Evolutionary conservation across 2,888 invertebrate genomes (phyloP), one percentile per base, ranked within the genome.

Genomic region (Andrena bicolor): DNA sequence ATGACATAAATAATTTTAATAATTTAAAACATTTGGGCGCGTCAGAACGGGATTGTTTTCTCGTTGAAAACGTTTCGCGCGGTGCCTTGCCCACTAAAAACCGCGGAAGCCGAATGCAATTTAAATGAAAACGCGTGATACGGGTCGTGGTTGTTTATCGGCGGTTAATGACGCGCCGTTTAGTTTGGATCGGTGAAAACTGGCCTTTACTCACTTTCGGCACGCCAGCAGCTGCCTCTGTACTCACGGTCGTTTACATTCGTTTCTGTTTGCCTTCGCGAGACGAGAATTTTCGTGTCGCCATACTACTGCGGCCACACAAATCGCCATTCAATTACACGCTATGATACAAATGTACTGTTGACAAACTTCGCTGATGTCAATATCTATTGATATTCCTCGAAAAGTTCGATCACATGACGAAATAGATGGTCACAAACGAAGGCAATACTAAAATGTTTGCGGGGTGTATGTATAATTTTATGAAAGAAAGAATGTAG

Each of bases 201-300:
- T 66, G 49, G 56, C 68, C 69, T 75, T 86, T 77, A 71, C 65
- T 80, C 72, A 81, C 81, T 86, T 81, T 81, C 77, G 77, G 76
- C 73, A 7, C n/a, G 63, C 71, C 68, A 61, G 65, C 65, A 53
- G 30, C 56, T 68, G 61, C 51, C 69, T 63, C 30, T 66, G 49
- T 35, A 58, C 66, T 64, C 75, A 20, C 41, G 72, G 7, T 53
- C 60, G 86, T 73, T 78, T 83, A 60, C 66, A 75, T 16, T 73
- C 49, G 80, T 51, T 70, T 72, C 70, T 71, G 51, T 63, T 61
- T 74, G 61, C 35, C 32, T 56, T 56, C 65, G 32, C 56, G 26
- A 70, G 64, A 28, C 32, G 51, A 71, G 71, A 71, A 82, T 82
- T 85, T 74, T 84, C 77, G 35, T 66, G 53, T 72, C 72, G 26